Base-by-base conservation (phyloP, 2,888 invertebrate species). In the Eulithis prunata region DNA sequence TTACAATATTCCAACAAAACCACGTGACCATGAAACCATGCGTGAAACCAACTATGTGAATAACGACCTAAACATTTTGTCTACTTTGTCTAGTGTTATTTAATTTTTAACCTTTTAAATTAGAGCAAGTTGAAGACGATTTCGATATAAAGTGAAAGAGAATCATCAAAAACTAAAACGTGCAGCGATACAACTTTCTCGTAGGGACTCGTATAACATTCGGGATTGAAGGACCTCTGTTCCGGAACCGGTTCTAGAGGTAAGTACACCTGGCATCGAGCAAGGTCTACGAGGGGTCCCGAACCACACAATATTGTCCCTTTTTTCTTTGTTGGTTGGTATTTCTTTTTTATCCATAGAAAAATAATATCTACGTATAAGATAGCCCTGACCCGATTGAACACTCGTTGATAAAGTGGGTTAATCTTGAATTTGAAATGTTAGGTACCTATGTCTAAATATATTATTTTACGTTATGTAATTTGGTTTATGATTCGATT, bases 191-290 rank as follows among this genome's bases (percentile, higher is more conserved):
- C 41, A 41, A 41, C 2, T 3, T 38, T 14, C 3, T 13, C 47
- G 14, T 14, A 14, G 47, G 47, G 47, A 14, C 47, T 11, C 8
- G 41, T 41, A 13, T 38, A 38, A 13, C 14, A 21, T 13, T 41
- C 41, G 54, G 41, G 41, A 41, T 36, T 53, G n/a, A 53, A 8
- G 54, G 43, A 43, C 21, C 32, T 53, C 36, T 14, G 28, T 12
- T 43, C 32, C 12, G 7, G 57, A 46, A 45, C 58, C 52, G 38
- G 64, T 53, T 64, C 12, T 7, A 10, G 32, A 32, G 32, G 32
- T 32, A 32, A 4, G 32, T 32, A 38, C 64, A 58, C 64, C 64
- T 58, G 63, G 57, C 56, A 5, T 46, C 38, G 6, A n/a, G 38
- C 54, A 61, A 61, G 61, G 54, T 21, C 61, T 43, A 43, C 41